Evolutionary conservation across 2,888 invertebrate species (phyloP), one percentile per base, ranked within the genome.

Genomic region (Biston betularia): DNA sequence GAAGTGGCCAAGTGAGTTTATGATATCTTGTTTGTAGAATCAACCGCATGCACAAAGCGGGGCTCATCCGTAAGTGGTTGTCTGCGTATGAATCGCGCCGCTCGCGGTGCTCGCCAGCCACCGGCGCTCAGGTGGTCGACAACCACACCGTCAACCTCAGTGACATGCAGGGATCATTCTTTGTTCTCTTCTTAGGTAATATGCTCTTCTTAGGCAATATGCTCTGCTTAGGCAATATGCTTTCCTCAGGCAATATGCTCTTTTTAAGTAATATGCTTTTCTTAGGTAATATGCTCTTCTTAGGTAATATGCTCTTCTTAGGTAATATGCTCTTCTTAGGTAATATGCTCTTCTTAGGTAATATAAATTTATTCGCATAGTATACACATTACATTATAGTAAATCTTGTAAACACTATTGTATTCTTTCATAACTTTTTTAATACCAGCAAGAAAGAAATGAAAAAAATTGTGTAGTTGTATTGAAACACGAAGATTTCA

Each of bases 161-260:
- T 59, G 98, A 98, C 79, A 98, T 98, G 98, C 98, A 98, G 87
- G 98, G 98, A 11, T 98, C 97, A 35, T 98, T 98, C 89, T 96
- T 57, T 9, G 44, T 56, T 6, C 45, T 56, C 14, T 45, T 45
- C 34, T 14, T 55, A 55, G 55, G 55, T 55, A 40, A 14, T 24
- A 24, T 24, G 24, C 24, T 24, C 24, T 24, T 24, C 24, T 24
- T 24, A 24, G 24, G n/a, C 7, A 7, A 42, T 42, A 42, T 12
- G 11, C 42, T 12, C 42, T 42, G 0, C 42, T 42, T 42, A 24
- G 24, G 55, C 44, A 40, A 14, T 24, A 24, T 24, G 24, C 1
- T 24, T 3, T 24, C 3, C 24, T 24, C 24, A 3, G 24, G n/a
- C 7, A 7, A 42, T 42, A 42, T 12, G 11, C 42, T 12, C 11